Evolutionary conservation across 1,140 invertebrate genomes (phyloP).

Genomic region (Panagrolaimus sp.): DNA sequence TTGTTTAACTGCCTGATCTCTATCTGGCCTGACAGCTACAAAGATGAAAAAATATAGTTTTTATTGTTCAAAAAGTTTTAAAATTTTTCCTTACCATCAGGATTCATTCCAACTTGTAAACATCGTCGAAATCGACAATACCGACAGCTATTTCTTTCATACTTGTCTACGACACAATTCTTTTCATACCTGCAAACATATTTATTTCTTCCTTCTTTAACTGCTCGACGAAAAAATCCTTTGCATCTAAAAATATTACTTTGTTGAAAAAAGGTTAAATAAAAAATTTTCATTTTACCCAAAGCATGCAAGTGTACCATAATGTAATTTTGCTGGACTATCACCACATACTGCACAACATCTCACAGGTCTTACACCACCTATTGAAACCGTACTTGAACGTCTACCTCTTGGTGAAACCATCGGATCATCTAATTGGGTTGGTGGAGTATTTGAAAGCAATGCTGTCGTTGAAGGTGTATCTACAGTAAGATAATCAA

Average conservation of each 20-base stretch:
- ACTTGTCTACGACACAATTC: constrained; percentile 29
- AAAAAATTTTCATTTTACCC: constrained; percentile 13
- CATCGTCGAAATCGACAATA: constrained; percentile 52
- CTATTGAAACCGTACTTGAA: not conserved
- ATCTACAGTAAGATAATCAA: constrained; percentile 6
- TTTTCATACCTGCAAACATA: constrained; percentile 26
- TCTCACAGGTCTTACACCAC: constrained; percentile 1
- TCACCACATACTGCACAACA: constrained; percentile 48
- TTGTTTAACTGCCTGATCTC: constrained; percentile 19
- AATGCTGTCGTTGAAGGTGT: not conserved
- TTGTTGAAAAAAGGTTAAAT: not conserved
- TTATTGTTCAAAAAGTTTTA: not conserved
- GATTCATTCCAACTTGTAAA: constrained; percentile 29
- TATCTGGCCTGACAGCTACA: constrained; percentile 26
- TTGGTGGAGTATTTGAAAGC: not conserved
- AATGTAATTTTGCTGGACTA: constrained; percentile 44
- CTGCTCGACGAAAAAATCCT: constrained; percentile 28
- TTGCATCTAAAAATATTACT: not conserved
- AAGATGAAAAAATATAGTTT: not conserved
- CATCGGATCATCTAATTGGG: not conserved
- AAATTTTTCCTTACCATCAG: constrained; percentile 16
- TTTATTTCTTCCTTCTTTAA: constrained; percentile 29
- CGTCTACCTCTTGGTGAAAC: not conserved
- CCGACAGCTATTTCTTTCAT: constrained; percentile 33
- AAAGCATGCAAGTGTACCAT: constrained; percentile 35